phyloP scores from a whole-genome alignment of 2,113 vertebrate genomes.

The Cebus imitator region DNA sequence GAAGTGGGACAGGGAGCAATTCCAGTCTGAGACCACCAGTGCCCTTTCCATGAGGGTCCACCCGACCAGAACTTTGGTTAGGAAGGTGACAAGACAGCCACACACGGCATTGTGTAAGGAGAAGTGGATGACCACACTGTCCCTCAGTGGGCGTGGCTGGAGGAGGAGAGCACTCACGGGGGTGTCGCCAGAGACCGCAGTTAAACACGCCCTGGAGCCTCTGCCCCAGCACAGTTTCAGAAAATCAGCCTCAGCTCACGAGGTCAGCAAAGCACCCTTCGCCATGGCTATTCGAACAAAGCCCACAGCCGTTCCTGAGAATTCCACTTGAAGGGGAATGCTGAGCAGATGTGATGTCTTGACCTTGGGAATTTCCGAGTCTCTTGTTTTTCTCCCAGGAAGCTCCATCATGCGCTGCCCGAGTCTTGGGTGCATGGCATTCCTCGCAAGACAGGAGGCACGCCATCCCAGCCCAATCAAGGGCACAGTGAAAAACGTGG shows the following conservation, averaged over 20 bases:
- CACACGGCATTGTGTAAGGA: not conserved
- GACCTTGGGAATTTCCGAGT: not conserved
- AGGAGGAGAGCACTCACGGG: rapidly evolving
- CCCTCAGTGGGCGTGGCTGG: rapidly evolving
- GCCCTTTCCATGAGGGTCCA: not conserved
- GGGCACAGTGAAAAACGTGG: not conserved
- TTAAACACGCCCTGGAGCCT: not conserved
- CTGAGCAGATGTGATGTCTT: not conserved
- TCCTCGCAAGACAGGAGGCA: rapidly evolving
- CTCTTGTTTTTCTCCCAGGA: not conserved
- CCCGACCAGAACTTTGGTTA: rapidly evolving
- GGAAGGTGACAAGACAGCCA: not conserved
- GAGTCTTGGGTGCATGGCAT: not conserved
- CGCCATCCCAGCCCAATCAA: not conserved
- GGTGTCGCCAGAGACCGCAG: not conserved
- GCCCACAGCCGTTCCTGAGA: not conserved
- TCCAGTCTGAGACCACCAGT: rapidly evolving
- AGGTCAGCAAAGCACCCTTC: not conserved
- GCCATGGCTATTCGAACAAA: not conserved
- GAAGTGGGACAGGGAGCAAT: rapidly evolving
- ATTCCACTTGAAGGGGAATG: rapidly evolving
- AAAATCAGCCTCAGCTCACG: not conserved
- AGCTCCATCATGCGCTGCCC: no score
- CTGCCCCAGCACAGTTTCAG: not conserved
- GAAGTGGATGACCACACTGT: rapidly evolving